Percentiles rank a stretch among this genome's conserved stretches.
Conservation (phyloP, 35 echinoderm and acorn worm species). For the Patiria miniata region DNA sequence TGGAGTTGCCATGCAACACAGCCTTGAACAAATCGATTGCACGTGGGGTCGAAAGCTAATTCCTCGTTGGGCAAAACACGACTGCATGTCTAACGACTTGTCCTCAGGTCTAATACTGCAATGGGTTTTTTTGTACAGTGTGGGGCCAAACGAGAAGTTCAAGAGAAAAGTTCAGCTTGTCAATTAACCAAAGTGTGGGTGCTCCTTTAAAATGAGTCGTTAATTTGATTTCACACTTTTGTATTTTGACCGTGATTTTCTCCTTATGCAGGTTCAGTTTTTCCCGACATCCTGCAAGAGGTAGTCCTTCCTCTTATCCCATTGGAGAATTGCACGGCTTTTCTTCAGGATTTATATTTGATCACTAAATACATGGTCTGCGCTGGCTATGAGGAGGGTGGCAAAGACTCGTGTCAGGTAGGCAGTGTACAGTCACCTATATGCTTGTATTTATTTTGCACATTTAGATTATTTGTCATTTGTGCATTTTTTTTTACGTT, state of each 20-base stretch:
- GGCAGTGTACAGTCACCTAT: too few species aligned
- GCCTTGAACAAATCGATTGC: neutral
- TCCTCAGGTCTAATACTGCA: too few species aligned
- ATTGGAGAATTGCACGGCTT: neutral
- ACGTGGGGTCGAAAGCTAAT: neutral
- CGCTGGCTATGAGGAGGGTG: conserved; percentile 75
- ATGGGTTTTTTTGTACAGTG: too few species aligned
- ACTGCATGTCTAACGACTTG: too few species aligned
- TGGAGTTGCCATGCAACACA: neutral
- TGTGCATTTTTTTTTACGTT: too few species aligned
- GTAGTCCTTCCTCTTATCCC: conserved; percentile 13
- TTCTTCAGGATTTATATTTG: neutral
- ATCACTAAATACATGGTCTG: conserved; percentile 63
- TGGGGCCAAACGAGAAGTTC: too few species aligned
- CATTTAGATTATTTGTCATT: too few species aligned
- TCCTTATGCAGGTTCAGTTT: conserved; percentile 3
- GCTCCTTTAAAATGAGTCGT: too few species aligned
- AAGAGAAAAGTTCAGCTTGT: neutral
- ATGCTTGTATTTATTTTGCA: too few species aligned
- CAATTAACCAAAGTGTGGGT: too few species aligned
- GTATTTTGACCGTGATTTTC: neutral
- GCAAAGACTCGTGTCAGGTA: conserved; percentile 89
- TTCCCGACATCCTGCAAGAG: conserved; percentile 38
- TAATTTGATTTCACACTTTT: too few species aligned
- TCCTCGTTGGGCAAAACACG: too few species aligned